These are phyloP conservation scores for Poecile atricapillus DNA, from an alignment of 2,113 vertebrate genomes.

Conservation along the genomic window DNA sequence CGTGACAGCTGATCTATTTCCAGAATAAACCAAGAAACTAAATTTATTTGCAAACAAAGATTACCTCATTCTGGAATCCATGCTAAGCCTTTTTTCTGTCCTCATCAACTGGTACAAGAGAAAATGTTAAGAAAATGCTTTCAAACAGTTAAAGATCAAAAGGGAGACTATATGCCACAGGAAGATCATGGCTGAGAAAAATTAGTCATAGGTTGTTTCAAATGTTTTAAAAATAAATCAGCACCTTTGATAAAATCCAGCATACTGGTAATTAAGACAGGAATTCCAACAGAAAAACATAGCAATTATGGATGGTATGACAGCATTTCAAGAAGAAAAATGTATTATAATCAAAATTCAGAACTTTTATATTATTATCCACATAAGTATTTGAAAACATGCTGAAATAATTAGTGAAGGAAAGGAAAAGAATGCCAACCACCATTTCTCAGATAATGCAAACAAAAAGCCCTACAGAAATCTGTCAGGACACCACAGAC, in stretches of 20 bases:
- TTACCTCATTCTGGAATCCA: slow-evolving; percentile 13
- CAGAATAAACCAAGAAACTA: slow-evolving; percentile 38
- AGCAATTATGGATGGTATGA: neutral
- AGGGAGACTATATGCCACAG: neutral
- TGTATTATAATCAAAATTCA: neutral
- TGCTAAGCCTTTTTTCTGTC: neutral
- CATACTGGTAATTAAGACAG: neutral
- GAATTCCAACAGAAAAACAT: neutral
- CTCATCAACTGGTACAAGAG: neutral
- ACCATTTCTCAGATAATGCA: neutral
- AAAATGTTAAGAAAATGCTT: neutral
- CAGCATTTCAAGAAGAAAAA: neutral
- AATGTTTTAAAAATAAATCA: neutral
- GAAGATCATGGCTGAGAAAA: neutral
- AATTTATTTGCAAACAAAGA: slow-evolving; percentile 45
- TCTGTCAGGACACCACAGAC: fast-evolving
- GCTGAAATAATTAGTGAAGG: neutral
- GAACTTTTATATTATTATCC: neutral
- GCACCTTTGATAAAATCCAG: neutral
- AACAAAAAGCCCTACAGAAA: neutral
- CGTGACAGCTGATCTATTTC: neutral
- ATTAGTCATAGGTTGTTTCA: neutral
- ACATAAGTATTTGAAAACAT: neutral
- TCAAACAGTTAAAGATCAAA: neutral
- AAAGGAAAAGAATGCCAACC: neutral